phyloP scores from a whole-genome alignment of 1,140 invertebrate genomes.

The Lamellibrachia luymesi region DNA sequence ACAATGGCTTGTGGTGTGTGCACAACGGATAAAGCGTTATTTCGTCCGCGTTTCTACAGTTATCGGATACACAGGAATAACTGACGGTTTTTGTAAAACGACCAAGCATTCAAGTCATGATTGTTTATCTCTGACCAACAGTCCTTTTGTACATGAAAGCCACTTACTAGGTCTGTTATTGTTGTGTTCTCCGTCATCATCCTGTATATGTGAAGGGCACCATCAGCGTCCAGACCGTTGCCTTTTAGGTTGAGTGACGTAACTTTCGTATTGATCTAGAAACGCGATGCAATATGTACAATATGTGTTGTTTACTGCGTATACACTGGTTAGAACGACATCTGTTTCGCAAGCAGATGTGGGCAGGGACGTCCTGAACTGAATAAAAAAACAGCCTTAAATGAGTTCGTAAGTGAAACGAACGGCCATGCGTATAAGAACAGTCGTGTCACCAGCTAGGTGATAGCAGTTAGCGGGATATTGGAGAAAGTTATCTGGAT shows the following conservation, averaged over 20 bases:
- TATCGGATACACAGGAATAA: background rate
- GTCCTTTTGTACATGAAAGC: background rate
- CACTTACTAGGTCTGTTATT: slow-evolving; percentile 26
- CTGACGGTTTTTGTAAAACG: background rate
- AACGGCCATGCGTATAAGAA: too few species aligned
- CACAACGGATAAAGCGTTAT: too few species aligned
- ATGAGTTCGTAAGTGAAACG: too few species aligned
- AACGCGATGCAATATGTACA: background rate
- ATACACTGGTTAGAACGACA: too few species aligned
- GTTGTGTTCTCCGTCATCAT: slow-evolving; percentile 27
- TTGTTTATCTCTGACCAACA: background rate
- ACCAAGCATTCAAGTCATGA: background rate
- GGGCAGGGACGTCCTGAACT: too few species aligned
- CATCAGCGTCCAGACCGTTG: slow-evolving; percentile 23
- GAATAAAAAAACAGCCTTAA: too few species aligned
- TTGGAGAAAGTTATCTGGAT: too few species aligned
- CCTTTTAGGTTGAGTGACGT: slow-evolving; percentile 26
- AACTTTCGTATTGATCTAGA: slow-evolving; percentile 27
- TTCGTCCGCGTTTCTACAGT: background rate
- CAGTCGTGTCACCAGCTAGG: too few species aligned
- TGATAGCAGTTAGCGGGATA: too few species aligned
- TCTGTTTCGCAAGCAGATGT: too few species aligned
- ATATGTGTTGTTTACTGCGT: background rate
- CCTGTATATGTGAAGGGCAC: slow-evolving; percentile 16
- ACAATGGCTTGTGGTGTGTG: too few species aligned